A percentile compares a stretch with the other conserved stretches of the same genome.
Evolutionary conservation across 2,888 invertebrate species (phyloP).

Genomic region (Rhyacophila evoluta): DNA sequence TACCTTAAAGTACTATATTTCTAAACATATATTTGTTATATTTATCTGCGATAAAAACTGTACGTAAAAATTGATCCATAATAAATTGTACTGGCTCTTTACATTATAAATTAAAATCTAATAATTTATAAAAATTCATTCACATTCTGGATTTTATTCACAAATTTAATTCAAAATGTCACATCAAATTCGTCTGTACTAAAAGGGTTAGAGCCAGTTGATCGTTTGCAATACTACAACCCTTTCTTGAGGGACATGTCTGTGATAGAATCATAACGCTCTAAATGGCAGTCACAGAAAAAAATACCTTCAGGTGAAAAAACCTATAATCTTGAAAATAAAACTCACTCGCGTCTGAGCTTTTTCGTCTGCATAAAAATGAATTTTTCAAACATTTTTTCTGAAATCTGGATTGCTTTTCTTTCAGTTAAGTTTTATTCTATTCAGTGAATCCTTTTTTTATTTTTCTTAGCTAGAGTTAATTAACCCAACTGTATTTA

Average conservation of each 20-base stretch:
- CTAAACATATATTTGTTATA: too few relatives aligned
- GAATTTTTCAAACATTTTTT: not conserved
- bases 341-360: slow-evolving; percentile 2
- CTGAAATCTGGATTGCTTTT: not conserved
- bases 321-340: slow-evolving; percentile 2
- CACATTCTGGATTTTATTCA: too few relatives aligned
- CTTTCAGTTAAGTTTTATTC: not conserved
- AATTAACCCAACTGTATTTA: not conserved
- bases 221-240: not conserved
- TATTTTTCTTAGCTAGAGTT: not conserved
- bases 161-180: too few relatives aligned
- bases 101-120: too few relatives aligned
- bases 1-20: too few relatives aligned
- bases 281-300: not conserved
- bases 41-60: too few relatives aligned
- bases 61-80: too few relatives aligned
- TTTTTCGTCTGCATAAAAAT: slow-evolving; percentile 24
- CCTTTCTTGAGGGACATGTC: slow-evolving; percentile 10
- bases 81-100: too few relatives aligned
- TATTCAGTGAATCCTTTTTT: not conserved
- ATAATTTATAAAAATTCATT: too few relatives aligned
- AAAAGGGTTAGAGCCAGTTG: not conserved
- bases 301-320: slow-evolving; percentile 20
- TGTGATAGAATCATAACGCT: slow-evolving; percentile 24
- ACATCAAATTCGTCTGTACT: not conserved